Base-by-base conservation (phyloP, 2,888 invertebrate species). In the Nezara viridula region DNA sequence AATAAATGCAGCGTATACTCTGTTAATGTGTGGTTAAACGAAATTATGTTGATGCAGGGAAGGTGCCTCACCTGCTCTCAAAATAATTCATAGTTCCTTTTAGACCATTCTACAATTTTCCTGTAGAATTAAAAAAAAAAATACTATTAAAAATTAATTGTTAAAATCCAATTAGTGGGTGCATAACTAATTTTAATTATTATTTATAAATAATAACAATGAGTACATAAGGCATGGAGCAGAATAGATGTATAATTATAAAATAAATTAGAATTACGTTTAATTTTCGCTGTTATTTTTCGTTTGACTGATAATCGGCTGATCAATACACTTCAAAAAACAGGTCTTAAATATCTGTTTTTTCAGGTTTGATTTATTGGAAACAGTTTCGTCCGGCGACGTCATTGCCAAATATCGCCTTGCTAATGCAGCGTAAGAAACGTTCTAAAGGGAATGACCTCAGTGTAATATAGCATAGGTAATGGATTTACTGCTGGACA, bases 381-480 rank as follows among this genome's bases (percentile, higher is more conserved):
- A 37, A 73, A 73, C 21, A 6, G 32, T 73, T 73, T 73, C 37
- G 32, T 73, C 66, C 66, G 37, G 19, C 37, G 19, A 73, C 19
- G 19, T 21, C 32, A 73, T 73, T 73, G 66, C 66, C 66, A 73
- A 73, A 73, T 73, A 73, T 37, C 19, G 32, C 37, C 66, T 32
- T 32, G 7, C 66, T 73, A 37, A 37, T 73, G 37, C 66, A 73
- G 66, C 66, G 37, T 73, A 73, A 73, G 66, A 73, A 73, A 73
- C 32, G 66, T 37, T 73, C 37, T 32, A 73, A 37, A 73, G 66
- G 19, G 66, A 73, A 73, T 14, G 66, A 73, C 66, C 66, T 73
- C 66, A 73, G 32, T 21, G 66, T 73, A 73, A 73, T 73, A 32
- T 73, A 73, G 66, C 66, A 73, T 73, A 73, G 32, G 66, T 32